These are phyloP conservation scores for Sarcoramphus papa DNA, from an alignment of 2,797 vertebrate species.

Conservation along the genomic window DNA sequence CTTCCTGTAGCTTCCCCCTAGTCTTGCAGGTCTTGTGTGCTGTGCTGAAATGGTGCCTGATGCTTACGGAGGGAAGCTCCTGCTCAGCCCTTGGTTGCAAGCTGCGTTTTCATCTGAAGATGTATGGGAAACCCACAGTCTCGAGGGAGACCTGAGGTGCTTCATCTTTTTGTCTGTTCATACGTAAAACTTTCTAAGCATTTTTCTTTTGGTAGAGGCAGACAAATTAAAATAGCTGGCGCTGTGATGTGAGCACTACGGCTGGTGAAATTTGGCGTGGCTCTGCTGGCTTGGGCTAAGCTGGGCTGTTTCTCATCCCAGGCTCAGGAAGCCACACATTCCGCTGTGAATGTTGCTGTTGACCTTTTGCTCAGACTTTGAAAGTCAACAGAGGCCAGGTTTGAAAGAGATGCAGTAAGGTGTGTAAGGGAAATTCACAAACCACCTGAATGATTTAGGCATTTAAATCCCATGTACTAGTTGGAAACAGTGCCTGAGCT, in stretches of 20 bases:
- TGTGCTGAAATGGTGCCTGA: background rate
- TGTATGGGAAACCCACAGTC: background rate
- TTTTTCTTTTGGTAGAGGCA: background rate
- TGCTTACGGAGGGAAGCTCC: background rate
- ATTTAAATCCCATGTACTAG: background rate
- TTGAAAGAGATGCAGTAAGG: background rate
- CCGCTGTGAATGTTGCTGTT: background rate
- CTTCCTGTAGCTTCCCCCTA: background rate
- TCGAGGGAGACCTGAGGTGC: background rate
- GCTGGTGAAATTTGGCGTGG: background rate
- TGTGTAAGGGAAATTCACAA: background rate
- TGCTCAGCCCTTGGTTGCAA: background rate
- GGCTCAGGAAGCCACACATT: accelerated
- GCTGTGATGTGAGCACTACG: accelerated
- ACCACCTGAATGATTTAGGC: background rate
- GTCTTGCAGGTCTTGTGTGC: constrained; percentile 7
- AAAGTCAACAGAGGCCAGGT: background rate
- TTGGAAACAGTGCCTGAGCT: background rate
- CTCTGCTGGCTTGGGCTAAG: background rate
- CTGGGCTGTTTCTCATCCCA: background rate
- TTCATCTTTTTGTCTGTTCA: background rate
- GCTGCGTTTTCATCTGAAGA: background rate
- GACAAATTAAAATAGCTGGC: background rate
- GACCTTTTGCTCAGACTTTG: background rate
- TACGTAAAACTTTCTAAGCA: background rate